phyloP scores from a whole-genome alignment of 1,140 invertebrate species.

The Ceratosolen solmsi region DNA sequence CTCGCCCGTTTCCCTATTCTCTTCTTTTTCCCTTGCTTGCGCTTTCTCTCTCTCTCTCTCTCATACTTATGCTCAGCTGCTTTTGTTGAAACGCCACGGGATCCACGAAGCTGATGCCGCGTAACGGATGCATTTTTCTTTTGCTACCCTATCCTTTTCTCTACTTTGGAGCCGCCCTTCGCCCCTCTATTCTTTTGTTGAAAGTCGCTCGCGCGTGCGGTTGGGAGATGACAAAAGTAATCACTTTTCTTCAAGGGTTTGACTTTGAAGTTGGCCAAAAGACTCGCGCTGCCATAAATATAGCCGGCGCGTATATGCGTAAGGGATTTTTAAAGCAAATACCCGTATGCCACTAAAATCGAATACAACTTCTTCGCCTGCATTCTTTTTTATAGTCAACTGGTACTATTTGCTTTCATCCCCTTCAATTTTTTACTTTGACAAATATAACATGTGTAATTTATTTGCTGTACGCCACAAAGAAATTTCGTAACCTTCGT shows the following conservation, averaged over 20 bases:
- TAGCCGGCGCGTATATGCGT: neutral
- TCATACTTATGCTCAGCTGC: neutral
- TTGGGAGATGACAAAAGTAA: constrained; percentile 51
- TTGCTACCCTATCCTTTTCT: neutral
- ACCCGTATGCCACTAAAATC: neutral
- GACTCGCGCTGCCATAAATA: constrained; percentile 24
- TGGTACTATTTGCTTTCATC: neutral
- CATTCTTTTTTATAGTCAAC: neutral
- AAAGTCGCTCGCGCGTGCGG: constrained; percentile 39
- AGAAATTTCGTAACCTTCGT: neutral
- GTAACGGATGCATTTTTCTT: constrained; percentile 32
- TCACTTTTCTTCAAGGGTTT: constrained; percentile 50
- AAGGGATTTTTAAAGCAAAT: neutral
- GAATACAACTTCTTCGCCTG: neutral
- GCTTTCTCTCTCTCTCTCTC: neutral
- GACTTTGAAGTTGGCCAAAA: constrained; percentile 51
- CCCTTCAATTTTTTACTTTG: neutral
- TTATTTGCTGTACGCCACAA: neutral
- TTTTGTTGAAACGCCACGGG: constrained; percentile 21
- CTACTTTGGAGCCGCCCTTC: neutral
- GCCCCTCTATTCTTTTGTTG: constrained; percentile 42
- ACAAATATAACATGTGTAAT: neutral
- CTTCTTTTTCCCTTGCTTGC: too few relatives aligned
- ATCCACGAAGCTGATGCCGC: neutral
- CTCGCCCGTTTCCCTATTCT: neutral